These are phyloP conservation scores for Phania funesta DNA, from an alignment of 2,888 invertebrate species.

Conservation along the genomic window DNA sequence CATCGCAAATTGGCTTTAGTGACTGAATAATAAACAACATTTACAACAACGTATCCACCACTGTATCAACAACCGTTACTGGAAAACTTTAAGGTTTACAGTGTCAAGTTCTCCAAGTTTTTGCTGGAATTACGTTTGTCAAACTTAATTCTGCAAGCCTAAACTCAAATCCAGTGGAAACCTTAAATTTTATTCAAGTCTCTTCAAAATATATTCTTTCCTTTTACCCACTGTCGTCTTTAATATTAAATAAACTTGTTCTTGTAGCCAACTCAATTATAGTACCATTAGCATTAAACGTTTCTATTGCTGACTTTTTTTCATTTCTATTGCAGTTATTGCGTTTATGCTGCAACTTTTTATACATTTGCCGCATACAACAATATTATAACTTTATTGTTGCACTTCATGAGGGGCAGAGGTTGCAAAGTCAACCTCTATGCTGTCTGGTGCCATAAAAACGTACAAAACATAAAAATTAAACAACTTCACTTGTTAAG, in stretches of 20 bases:
- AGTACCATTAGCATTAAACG: neutral
- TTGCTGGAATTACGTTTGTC: too few relatives aligned
- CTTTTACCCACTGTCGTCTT: neutral
- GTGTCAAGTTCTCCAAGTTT: too few relatives aligned
- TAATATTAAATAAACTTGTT: slow-evolving; percentile 32
- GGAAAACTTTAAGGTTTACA: too few relatives aligned
- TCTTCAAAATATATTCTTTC: neutral
- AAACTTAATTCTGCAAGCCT: too few relatives aligned
- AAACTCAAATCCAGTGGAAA: too few relatives aligned
- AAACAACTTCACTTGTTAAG: slow-evolving; percentile 10
- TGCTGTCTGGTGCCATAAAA: slow-evolving; percentile 24
- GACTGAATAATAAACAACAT: too few relatives aligned
- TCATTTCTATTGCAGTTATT: neutral
- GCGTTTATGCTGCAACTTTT: slow-evolving; percentile 26
- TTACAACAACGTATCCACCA: too few relatives aligned
- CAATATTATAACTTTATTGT: slow-evolving; percentile 58
- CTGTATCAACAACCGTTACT: too few relatives aligned
- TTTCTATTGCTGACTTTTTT: neutral
- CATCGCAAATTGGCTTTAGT: too few relatives aligned
- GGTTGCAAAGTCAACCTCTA: slow-evolving; percentile 18
- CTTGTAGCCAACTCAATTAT: slow-evolving; percentile 13
- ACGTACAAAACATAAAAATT: slow-evolving; percentile 40
- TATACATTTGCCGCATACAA: slow-evolving; percentile 25
- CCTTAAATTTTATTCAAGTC: too few relatives aligned
- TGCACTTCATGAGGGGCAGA: slow-evolving; percentile 22